Conservation (phyloP, 2,113 vertebrate genomes). For the Hipposideros armiger region DNA sequence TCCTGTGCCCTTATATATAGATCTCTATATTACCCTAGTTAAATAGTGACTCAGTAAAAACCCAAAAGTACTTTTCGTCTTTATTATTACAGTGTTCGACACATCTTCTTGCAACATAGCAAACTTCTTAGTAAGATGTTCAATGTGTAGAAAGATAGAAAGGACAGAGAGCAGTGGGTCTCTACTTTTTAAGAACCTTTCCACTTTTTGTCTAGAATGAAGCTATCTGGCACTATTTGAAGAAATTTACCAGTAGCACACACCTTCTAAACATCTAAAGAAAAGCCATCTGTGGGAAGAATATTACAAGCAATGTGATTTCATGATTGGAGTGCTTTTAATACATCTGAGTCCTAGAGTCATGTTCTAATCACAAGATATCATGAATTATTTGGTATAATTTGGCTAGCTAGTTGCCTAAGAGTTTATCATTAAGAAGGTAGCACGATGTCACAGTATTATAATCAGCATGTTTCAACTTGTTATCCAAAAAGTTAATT, state of each 20-base stretch:
- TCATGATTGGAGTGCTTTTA: background rate
- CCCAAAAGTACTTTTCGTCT: rapidly evolving
- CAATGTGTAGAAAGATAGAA: background rate
- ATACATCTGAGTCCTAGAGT: background rate
- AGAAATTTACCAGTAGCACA: background rate
- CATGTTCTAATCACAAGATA: background rate
- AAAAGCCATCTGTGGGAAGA: background rate
- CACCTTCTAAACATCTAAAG: background rate
- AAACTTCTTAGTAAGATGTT: background rate
- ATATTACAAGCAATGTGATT: background rate
- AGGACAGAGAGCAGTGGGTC: background rate
- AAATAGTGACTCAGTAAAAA: constrained; percentile 13
- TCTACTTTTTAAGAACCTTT: background rate
- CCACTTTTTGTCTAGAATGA: background rate
- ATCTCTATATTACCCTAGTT: background rate
- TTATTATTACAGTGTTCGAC: background rate
- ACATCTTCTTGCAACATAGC: background rate
- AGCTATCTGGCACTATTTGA: background rate
- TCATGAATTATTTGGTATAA: background rate
- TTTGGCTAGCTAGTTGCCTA: background rate
- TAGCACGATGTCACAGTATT: background rate
- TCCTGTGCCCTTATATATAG: background rate
- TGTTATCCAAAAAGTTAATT: background rate
- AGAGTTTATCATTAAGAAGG: background rate
- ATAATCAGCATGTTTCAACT: background rate